Evolutionary conservation across 2,113 vertebrate genomes (phyloP).

Genomic region (Galeopterus variegatus): DNA sequence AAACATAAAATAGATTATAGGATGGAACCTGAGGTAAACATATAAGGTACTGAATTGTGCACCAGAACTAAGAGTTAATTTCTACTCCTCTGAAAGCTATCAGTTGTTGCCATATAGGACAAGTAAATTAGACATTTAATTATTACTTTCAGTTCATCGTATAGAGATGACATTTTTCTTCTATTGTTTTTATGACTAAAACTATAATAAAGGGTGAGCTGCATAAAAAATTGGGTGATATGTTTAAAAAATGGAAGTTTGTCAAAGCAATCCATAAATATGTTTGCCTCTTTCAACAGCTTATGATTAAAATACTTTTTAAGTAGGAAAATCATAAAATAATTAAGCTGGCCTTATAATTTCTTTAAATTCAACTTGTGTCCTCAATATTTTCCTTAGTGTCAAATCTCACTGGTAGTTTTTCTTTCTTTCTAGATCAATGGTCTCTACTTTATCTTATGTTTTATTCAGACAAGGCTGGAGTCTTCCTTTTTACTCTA

Average conservation of each 20-base stretch:
- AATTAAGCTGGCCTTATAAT: background rate
- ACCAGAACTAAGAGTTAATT: background rate
- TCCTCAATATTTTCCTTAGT: background rate
- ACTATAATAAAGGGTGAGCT: background rate
- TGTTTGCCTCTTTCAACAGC: background rate
- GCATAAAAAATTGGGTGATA: background rate
- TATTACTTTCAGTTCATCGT: background rate
- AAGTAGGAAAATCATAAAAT: background rate
- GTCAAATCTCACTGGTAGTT: background rate
- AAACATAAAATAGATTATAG: background rate
- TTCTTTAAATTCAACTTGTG: background rate
- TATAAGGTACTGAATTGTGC: background rate
- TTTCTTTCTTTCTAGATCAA: background rate
- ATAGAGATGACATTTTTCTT: background rate
- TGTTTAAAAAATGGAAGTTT: background rate
- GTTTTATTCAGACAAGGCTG: conserved; percentile 14
- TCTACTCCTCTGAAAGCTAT: background rate
- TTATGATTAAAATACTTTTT: background rate
- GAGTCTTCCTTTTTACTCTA: background rate
- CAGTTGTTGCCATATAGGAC: background rate
- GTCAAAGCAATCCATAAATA: background rate
- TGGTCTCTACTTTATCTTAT: background rate
- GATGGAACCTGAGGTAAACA: background rate
- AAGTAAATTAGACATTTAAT: background rate
- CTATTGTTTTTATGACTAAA: background rate